Conservation (phyloP, 1,140 invertebrate species). For the Drosophila yakuba region DNA sequence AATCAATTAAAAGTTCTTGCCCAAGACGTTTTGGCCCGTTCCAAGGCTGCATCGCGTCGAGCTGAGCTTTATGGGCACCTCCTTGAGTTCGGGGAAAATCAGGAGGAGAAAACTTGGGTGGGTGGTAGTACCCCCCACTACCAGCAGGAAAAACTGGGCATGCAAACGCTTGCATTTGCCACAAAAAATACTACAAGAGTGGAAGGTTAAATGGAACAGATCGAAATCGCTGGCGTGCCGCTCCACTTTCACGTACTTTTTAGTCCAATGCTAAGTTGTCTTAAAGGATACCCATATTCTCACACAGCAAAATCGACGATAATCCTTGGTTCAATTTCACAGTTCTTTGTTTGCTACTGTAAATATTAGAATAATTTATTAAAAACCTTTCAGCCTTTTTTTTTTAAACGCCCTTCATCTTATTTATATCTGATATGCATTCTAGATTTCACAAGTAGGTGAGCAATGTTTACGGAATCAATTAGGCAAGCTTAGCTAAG, state of each 20-base stretch:
- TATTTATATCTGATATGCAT: neutral
- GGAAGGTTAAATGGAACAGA: conserved; percentile 32
- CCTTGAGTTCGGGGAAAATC: conserved; percentile 10
- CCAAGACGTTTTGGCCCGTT: conserved; percentile 51
- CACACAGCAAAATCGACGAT: conserved; percentile 37
- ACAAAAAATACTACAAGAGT: conserved; percentile 12
- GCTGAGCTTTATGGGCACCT: conserved; percentile 34
- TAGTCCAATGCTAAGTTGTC: conserved; percentile 39
- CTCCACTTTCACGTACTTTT: conserved; percentile 41
- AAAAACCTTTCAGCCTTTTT: neutral
- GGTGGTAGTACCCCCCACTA: no score
- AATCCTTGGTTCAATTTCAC: conserved; percentile 31
- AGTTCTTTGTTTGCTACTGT: conserved; percentile 11
- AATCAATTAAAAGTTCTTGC: conserved; percentile 82
- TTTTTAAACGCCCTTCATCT: neutral
- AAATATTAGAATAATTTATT: conserved; percentile 22
- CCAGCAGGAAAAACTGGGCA: conserved; percentile 22
- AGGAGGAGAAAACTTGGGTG: neutral
- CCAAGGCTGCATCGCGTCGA: conserved; percentile 34
- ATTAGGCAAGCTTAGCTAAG: conserved; percentile 2
- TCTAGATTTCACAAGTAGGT: conserved; percentile 14
- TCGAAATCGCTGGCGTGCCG: conserved; percentile 35
- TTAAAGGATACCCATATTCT: conserved; percentile 39
- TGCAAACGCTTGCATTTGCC: conserved; percentile 38
- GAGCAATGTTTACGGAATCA: conserved; percentile 1